Base-by-base conservation (phyloP, 2,888 invertebrate genomes). In the Acleris sparsana region DNA sequence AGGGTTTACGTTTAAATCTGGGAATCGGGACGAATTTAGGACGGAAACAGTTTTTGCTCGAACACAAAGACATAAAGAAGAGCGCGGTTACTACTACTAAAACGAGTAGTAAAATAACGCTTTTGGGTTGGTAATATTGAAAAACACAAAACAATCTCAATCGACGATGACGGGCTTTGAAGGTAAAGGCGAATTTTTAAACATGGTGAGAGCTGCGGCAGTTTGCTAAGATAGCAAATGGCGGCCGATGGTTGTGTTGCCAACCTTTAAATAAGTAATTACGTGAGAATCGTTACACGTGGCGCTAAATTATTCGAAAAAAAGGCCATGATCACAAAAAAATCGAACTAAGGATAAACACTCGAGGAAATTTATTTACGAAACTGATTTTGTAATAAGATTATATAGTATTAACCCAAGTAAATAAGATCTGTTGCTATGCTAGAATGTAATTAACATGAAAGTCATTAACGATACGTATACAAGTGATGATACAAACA, bases 131-230 rank as follows among this genome's bases (percentile, higher is more conserved):
- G 39, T 39, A 39, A 39, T 39, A 39, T 39, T 13, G 13, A 39
- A 39, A 3, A 39, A 39, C 9, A 13, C 39, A 39, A 39, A 39
- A 13, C 6, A 46, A 18, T 49, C n/a, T 44, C 17, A 43, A 46
- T 57, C 53, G 33, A 25, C 33, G 25, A 60, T 20, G 13, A 29
- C 29, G 25, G 25, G 53, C 46, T 56, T 25, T 22, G 52, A 51
- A 43, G 52, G 53, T 46, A 33, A 53, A 58, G 22, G 39, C 13
- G 16, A 49, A 53, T 62, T 62, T 57, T 62, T 39, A 57, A 56
- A 52, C 46, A 62, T 62, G 22, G 66, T 66, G 52, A 62, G 66
- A 66, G 62, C 51, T 3, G 25, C 58, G 20, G 18, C 58, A 49
- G 49, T 49, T 29, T 20, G 58, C 20, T 18, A 3, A 9, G 13